Conservation (phyloP, 2,888 invertebrate species). For the Tiphia femorata region DNA sequence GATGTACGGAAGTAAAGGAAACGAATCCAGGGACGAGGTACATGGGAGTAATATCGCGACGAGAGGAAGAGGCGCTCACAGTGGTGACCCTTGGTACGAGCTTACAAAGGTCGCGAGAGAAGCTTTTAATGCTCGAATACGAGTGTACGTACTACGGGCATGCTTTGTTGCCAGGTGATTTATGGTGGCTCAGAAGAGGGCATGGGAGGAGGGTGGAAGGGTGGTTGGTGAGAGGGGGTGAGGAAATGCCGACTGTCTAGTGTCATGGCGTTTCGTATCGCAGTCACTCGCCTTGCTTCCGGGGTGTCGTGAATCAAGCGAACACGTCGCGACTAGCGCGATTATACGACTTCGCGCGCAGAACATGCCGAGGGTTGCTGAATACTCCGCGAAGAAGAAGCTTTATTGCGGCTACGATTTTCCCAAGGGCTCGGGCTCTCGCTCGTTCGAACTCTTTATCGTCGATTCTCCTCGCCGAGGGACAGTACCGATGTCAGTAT, state of each 20-base stretch:
- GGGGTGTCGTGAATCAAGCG: conserved; percentile 53
- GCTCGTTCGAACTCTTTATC: no score
- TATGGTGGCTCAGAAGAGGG: conserved; percentile 44
- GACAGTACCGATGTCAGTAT: no score
- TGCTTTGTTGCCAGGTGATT: conserved; percentile 49
- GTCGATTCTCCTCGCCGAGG: no score
- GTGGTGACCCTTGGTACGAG: conserved; percentile 7
- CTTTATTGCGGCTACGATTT: no score
- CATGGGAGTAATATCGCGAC: background rate
- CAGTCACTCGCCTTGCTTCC: conserved; percentile 45
- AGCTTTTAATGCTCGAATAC: conserved; percentile 35
- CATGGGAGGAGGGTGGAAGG: no score
- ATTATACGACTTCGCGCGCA: conserved; percentile 37
- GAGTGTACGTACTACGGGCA: conserved; percentile 33
- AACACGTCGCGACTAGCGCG: conserved; percentile 41
- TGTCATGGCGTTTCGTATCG: conserved; percentile 46
- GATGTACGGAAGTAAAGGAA: no score
- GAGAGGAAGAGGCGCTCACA: conserved; percentile 8
- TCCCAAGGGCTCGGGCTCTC: no score
- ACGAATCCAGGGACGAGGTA: no score
- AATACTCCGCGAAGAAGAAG: no score
- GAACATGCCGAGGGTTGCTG: conserved; percentile 30
- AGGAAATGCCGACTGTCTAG: conserved; percentile 40
- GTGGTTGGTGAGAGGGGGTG: no score
- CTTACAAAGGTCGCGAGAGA: conserved; percentile 22